phyloP scores from a whole-genome alignment of 2,888 invertebrate genomes.

The Papilio elwesi region DNA sequence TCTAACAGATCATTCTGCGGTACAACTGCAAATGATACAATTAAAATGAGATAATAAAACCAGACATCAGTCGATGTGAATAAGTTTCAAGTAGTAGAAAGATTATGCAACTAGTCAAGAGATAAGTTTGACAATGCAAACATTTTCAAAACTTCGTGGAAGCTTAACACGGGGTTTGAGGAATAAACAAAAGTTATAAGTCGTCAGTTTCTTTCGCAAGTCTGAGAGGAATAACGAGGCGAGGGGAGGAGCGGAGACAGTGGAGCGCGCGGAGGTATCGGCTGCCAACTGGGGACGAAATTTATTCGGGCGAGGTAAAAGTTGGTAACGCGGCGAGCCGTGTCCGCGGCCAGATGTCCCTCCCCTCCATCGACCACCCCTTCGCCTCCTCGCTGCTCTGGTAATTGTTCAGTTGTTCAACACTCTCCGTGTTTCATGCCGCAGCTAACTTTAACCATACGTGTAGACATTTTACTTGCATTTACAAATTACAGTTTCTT shows the following conservation, averaged over 20 bases:
- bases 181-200: constrained; percentile 33
- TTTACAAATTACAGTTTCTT: too few relatives aligned
- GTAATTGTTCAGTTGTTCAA: too few relatives aligned
- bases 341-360: constrained; percentile 27
- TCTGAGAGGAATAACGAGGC: constrained; percentile 34
- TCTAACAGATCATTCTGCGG: too few relatives aligned
- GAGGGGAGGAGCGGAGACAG: not conserved
- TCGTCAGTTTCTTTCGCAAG: constrained; percentile 27
- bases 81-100: not conserved
- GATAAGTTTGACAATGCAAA: not conserved
- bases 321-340: constrained; percentile 19
- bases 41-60: too few relatives aligned
- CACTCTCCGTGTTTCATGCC: too few relatives aligned
- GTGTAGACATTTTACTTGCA: too few relatives aligned
- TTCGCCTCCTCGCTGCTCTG: not conserved
- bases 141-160: not conserved
- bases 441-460: too few relatives aligned
- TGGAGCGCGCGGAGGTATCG: constrained; percentile 3
- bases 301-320: constrained; percentile 24
- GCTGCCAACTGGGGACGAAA: constrained; percentile 7
- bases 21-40: not conserved
- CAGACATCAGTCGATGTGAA: not conserved
- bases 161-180: constrained; percentile 7
- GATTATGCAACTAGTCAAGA: not conserved
- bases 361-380: not conserved